Evolutionary conservation across 2,888 invertebrate species (phyloP).

Genomic region (Lathronympha strigana): DNA sequence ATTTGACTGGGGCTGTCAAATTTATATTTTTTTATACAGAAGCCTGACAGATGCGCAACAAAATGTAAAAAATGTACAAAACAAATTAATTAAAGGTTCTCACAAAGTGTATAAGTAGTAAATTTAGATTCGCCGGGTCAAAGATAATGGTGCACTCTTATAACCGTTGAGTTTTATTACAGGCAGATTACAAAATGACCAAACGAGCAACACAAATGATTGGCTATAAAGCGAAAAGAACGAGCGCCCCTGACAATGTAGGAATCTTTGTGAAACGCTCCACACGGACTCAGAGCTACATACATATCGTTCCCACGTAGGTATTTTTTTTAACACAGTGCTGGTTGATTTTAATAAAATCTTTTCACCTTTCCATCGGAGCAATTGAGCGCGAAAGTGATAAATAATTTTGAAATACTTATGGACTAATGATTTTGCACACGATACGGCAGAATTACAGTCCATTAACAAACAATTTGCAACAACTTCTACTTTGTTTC

Average conservation of each 20-base stretch:
- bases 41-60: constrained; percentile 39
- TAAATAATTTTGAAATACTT: constrained; percentile 26
- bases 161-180: constrained; percentile 74
- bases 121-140: constrained; percentile 55
- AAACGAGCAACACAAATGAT: constrained; percentile 70
- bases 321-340: not conserved
- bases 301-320: not conserved
- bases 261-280: constrained; percentile 22
- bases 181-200: constrained; percentile 72
- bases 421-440: constrained; percentile 32
- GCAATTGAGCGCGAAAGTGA: constrained; percentile 29
- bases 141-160: constrained; percentile 65
- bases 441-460: constrained; percentile 27
- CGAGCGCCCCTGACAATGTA: constrained; percentile 66
- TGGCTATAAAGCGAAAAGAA: constrained; percentile 69
- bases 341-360: not conserved
- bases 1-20: constrained; percentile 46
- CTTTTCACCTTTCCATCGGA: constrained; percentile 5
- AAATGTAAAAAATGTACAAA: constrained; percentile 31
- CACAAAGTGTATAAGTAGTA: constrained; percentile 49
- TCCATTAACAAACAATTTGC: constrained; percentile 40
- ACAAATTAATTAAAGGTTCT: constrained; percentile 47
- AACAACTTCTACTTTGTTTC: constrained; percentile 42
- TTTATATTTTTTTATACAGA: constrained; percentile 51
- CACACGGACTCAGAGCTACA: not conserved